Percentiles rank a stretch among this genome's conserved stretches.
Evolutionary conservation across 37 sponge, comb jelly and placozoan genomes (phyloP).

Genomic region (Lycopodina hypogea): DNA sequence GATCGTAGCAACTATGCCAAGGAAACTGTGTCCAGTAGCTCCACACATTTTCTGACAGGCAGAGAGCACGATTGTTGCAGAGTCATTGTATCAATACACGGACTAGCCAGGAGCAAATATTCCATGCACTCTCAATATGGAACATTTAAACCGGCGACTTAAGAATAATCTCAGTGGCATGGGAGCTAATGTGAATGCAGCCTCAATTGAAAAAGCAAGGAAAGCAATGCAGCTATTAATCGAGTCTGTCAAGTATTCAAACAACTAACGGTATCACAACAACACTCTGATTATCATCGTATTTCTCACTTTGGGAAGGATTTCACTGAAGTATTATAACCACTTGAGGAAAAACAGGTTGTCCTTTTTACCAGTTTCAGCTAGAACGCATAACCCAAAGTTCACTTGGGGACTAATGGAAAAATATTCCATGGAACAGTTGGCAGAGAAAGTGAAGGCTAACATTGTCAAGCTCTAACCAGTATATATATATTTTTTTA

Average conservation of each 20-base stretch:
- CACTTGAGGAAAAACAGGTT: slow-evolving; percentile 29
- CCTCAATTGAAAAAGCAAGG: slow-evolving; percentile 14
- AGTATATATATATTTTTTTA: too few species aligned
- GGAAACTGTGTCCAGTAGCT: slow-evolving; percentile 47
- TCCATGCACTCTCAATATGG: slow-evolving; percentile 38
- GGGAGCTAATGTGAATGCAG: slow-evolving; percentile 28
- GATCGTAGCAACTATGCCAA: slow-evolving; percentile 35
- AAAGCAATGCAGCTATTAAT: slow-evolving; percentile 27
- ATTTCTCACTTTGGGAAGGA: slow-evolving; percentile 26
- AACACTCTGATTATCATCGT: background rate
- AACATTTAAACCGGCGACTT: slow-evolving; percentile 45
- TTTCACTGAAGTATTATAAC: slow-evolving; percentile 10
- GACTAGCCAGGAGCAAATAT: background rate
- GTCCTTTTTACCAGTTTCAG: too few species aligned
- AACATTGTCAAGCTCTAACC: background rate
- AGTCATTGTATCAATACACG: background rate
- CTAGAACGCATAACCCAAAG: too few species aligned
- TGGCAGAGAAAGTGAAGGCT: background rate
- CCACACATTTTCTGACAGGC: slow-evolving; percentile 42
- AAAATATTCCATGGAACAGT: background rate
- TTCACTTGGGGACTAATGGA: slow-evolving; percentile 16
- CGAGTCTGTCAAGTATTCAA: slow-evolving; percentile 39
- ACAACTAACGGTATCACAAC: too few species aligned
- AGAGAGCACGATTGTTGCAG: slow-evolving; percentile 32
- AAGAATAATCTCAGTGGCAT: slow-evolving; percentile 21